A percentile compares a stretch with the other conserved stretches of the same genome.
Evolutionary conservation across 92 coral and sea anemone genomes (phyloP).

Genomic region (Epizoanthus fatuus): DNA sequence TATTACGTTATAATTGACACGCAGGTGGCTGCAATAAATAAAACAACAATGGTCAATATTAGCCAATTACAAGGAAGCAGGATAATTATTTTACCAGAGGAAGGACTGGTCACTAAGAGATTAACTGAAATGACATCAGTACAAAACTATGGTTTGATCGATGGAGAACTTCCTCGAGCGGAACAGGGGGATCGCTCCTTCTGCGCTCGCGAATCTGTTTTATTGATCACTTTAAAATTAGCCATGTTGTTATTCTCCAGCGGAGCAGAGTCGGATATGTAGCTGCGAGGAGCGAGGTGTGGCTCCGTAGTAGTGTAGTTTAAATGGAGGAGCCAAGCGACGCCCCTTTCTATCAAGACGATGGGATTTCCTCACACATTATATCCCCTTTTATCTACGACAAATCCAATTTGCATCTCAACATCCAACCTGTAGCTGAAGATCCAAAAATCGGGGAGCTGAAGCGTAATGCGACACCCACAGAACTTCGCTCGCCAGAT

Average conservation of each 20-base stretch:
- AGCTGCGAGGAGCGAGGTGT: slow-evolving; percentile 43
- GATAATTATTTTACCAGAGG: slow-evolving; percentile 14
- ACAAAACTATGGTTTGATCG: slow-evolving; percentile 26
- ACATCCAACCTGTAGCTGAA: slow-evolving; percentile 87
- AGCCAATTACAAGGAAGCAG: slow-evolving; percentile 65
- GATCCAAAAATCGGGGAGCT: slow-evolving; percentile 90
- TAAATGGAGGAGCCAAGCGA: slow-evolving; percentile 96
- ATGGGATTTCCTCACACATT: slow-evolving; percentile 89
- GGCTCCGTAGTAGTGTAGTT: slow-evolving; percentile 77
- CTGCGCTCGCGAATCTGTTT: slow-evolving; percentile 13
- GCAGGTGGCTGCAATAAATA: slow-evolving; percentile 76
- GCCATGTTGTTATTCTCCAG: slow-evolving; percentile 27
- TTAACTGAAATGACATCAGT: slow-evolving; percentile 39
- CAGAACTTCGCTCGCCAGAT: slow-evolving; percentile 96
- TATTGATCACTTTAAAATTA: slow-evolving; percentile 4
- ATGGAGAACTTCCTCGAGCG: slow-evolving; percentile 24
- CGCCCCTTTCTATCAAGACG: slow-evolving; percentile 97
- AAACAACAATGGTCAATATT: slow-evolving; percentile 55
- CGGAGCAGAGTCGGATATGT: slow-evolving; percentile 59
- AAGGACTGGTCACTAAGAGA: slow-evolving; percentile 31
- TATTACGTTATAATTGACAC: slow-evolving; percentile 80
- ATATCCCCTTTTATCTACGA: slow-evolving; percentile 95
- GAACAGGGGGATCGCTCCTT: slow-evolving; percentile 24
- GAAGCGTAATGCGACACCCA: slow-evolving; percentile 91
- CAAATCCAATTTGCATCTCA: slow-evolving; percentile 86